phyloP scores from a whole-genome alignment of 2,113 vertebrate genomes.

The Odontesthes bonariensis region DNA sequence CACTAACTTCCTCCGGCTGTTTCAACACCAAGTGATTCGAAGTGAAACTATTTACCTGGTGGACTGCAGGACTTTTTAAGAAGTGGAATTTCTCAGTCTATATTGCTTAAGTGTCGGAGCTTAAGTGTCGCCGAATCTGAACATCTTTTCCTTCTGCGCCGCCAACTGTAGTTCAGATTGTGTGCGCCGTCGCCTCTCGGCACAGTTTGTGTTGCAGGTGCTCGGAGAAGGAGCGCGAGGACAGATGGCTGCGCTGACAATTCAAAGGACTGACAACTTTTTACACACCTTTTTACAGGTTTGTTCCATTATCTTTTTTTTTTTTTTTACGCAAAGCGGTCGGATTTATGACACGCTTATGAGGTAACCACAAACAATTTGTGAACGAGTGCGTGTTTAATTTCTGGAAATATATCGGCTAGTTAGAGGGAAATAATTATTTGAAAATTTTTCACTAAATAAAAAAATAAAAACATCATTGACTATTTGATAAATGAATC shows the following conservation, averaged over 20 bases:
- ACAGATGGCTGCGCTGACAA: conserved; percentile 84
- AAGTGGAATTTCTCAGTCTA: conserved; percentile 37
- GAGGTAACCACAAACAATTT: neutral
- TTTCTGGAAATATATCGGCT: neutral
- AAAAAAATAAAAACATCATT: neutral
- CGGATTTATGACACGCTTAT: neutral
- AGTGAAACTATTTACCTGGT: conserved; percentile 15
- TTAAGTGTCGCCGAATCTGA: conserved; percentile 48
- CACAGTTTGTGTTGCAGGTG: conserved; percentile 75
- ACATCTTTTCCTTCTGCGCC: conserved; percentile 16
- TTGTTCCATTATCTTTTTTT: conserved; percentile 31
- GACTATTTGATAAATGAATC: too few species aligned
- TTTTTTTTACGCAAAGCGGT: neutral
- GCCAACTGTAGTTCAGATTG: conserved; percentile 35
- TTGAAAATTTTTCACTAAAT: neutral
- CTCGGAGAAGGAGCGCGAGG: conserved; percentile 46
- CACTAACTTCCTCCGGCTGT: conserved; percentile 64
- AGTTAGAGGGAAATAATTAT: neutral
- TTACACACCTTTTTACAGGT: conserved; percentile 88
- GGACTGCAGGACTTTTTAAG: conserved; percentile 46
- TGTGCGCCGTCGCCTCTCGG: conserved; percentile 48
- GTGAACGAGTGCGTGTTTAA: neutral
- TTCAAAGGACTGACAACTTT: conserved; percentile 83
- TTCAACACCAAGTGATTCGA: conserved; percentile 38
- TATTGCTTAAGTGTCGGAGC: conserved; percentile 7